Conservation (phyloP, 2,888 invertebrate genomes). For the Mesorhabditis spiculigera region DNA sequence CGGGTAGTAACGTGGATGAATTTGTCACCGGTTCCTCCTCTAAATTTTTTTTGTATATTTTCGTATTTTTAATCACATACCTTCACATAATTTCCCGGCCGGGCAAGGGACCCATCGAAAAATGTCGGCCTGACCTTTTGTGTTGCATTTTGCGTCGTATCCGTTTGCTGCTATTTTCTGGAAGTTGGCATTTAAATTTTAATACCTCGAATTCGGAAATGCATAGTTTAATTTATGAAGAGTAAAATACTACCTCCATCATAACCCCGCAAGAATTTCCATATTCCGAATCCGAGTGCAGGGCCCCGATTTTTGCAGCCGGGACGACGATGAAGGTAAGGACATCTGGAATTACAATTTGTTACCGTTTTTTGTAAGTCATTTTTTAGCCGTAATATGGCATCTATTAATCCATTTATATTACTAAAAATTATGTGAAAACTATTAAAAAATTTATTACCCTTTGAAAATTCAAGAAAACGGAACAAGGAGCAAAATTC, state of each 20-base stretch:
- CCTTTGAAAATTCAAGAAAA: too few relatives aligned
- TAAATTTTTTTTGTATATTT: conserved; percentile 19
- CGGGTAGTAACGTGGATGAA: conserved; percentile 78
- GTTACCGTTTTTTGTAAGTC: conserved; percentile 1
- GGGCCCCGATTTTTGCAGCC: conserved; percentile 27
- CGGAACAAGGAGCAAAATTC: too few relatives aligned
- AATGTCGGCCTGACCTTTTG: conserved; percentile 37
- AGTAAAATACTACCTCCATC: conserved; percentile 19
- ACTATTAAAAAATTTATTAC: too few relatives aligned
- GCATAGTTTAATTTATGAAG: not conserved
- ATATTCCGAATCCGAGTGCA: conserved; percentile 30
- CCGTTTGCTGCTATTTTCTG: conserved; percentile 76
- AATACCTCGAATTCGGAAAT: conserved; percentile 62
- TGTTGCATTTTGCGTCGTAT: conserved; percentile 68
- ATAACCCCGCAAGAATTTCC: conserved; percentile 33
- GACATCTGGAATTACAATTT: conserved; percentile 18
- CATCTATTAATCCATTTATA: not conserved
- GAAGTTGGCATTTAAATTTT: conserved; percentile 59
- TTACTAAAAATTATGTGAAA: not conserved
- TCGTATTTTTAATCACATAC: not conserved
- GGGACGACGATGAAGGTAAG: conserved; percentile 34
- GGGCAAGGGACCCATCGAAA: conserved; percentile 49
- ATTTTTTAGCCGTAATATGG: not conserved
- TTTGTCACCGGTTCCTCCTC: conserved; percentile 77
- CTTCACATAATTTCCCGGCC: conserved; percentile 28